Base-by-base conservation (phyloP, 2,888 invertebrate species). In the Entomobrya multifasciata region DNA sequence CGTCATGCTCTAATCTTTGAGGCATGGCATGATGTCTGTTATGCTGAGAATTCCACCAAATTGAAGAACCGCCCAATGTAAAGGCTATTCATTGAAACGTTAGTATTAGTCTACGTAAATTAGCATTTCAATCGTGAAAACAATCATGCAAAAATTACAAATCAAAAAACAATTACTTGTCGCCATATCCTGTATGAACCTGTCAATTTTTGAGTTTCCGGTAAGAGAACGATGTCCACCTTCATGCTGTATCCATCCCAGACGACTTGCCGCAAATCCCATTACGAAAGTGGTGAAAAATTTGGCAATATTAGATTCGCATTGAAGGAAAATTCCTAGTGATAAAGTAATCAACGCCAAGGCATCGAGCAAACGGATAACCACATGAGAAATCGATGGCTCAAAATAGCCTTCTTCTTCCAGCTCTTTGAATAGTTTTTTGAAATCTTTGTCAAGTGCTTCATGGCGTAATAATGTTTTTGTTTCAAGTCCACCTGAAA, bases 1-100 rank as follows among this genome's bases (percentile, higher is more conserved):
- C 89, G 74, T 90, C 90, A 10, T 89, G 87, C 8, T 88, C 74
- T 0, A 89, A 6, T 13, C 88, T 44, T 22, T 90, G 90, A 11
- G 90, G 90, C 89, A 90, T 89, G 0, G 85, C 81, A 41, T 88
- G 88, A 27, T 88, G 88, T 11, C 65, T 55, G 17, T 88, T 88
- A 30, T 87, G 87, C 6, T 83, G 74, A 1, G 62, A 57, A 52
- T 80, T 87, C 87, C 87, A 87, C 83, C 84, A 87, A 27, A 72
- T 22, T 6, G 79, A 47, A 5, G 87, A 87, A 5, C 72, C 74
- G 0, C 87, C 87, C 25, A 36, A 13, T 15, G 20, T 15, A 8
- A 30, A 1, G 27, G 30, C 30, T 65, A 49, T 70, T 55, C 49
- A 13, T n/a, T 3, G 13, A 49, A 49, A 49, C 2, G 49, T n/a